These are phyloP conservation scores for Acleris emargana DNA, from an alignment of 2,888 invertebrate species.

Conservation along the genomic window DNA sequence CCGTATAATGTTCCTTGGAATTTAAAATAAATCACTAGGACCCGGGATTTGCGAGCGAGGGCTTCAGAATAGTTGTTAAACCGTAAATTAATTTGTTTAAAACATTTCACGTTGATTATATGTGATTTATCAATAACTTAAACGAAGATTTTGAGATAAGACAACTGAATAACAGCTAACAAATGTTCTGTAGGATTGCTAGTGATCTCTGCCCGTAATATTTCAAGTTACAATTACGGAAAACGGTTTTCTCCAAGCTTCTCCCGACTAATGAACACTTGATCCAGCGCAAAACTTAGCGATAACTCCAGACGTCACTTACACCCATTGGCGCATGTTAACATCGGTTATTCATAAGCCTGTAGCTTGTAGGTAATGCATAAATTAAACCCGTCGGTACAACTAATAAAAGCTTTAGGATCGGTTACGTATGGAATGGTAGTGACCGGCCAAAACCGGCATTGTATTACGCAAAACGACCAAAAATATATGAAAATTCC, in stretches of 20 bases:
- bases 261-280: too few relatives aligned
- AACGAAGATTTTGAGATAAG: neutral
- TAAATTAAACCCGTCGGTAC: conserved; percentile 32
- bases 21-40: conserved; percentile 18
- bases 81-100: neutral
- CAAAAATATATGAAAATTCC: conserved; percentile 64
- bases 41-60: conserved; percentile 4
- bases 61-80: conserved; percentile 9
- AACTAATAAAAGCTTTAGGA: conserved; percentile 32
- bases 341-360: conserved; percentile 34
- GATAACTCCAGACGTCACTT: conserved; percentile 20
- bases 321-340: conserved; percentile 32
- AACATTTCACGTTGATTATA: neutral
- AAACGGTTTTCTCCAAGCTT: too few relatives aligned
- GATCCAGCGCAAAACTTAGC: conserved; percentile 10
- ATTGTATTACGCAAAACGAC: conserved; percentile 59
- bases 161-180: too few relatives aligned
- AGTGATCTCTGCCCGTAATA: too few relatives aligned
- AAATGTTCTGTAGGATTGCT: too few relatives aligned
- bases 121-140: neutral
- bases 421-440: conserved; percentile 27
- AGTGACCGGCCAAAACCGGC: conserved; percentile 42
- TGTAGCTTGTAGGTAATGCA: conserved; percentile 33
- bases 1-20: conserved; percentile 32
- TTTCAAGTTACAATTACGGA: too few relatives aligned